Evolutionary conservation across 2,888 invertebrate genomes (phyloP).

Genomic region (Andrena chrysosceles): DNA sequence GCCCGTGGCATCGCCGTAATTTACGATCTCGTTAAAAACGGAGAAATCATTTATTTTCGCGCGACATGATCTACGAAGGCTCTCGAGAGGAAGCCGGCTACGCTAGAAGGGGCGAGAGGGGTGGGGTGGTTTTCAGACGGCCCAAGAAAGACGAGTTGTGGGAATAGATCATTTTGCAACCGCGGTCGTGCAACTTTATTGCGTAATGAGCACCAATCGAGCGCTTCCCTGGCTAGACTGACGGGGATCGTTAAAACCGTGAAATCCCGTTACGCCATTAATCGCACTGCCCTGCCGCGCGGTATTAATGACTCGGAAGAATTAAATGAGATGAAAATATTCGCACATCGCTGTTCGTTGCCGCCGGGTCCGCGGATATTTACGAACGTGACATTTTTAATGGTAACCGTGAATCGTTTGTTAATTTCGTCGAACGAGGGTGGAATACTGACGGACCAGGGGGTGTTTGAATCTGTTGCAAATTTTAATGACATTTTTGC

Average conservation of each 20-base stretch:
- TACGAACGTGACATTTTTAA: slow-evolving; percentile 13
- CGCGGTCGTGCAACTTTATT: slow-evolving; percentile 26
- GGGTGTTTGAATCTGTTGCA: not conserved
- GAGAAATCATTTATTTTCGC: slow-evolving; percentile 67
- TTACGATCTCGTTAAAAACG: slow-evolving; percentile 71
- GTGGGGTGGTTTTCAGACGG: not conserved
- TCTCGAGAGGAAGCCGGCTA: slow-evolving; percentile 31
- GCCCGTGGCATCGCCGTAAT: slow-evolving; percentile 53
- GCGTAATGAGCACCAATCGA: slow-evolving; percentile 50
- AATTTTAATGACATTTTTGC: not conserved
- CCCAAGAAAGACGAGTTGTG: slow-evolving; percentile 24
- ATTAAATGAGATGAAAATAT: slow-evolving; percentile 56
- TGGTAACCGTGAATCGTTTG: not conserved
- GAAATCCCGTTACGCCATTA: slow-evolving; percentile 47
- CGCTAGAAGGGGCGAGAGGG: not conserved
- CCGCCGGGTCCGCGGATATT: not conserved
- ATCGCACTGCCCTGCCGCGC: slow-evolving; percentile 20
- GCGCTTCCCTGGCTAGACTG: not conserved
- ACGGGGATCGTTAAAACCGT: slow-evolving; percentile 44
- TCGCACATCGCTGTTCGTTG: not conserved
- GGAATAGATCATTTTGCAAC: slow-evolving; percentile 44
- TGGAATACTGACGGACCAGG: not conserved
- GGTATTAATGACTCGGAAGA: slow-evolving; percentile 56
- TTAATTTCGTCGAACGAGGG: not conserved
- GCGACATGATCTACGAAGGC: slow-evolving; percentile 60